Evolutionary conservation across 2,797 vertebrate genomes (phyloP).

Genomic region (Choloepus didactylus): DNA sequence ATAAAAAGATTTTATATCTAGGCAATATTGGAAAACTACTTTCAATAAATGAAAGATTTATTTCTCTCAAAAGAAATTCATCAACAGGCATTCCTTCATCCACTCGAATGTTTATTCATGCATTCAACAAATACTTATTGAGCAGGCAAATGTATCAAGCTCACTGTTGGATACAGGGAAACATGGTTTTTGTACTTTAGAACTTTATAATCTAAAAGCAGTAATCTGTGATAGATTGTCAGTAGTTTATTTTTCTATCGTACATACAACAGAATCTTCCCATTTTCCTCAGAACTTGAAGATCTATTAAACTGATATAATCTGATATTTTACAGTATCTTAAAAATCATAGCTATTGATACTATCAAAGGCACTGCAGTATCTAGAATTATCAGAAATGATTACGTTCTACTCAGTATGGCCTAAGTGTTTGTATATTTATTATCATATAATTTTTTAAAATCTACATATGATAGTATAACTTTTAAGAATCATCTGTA

Average conservation of each 20-base stretch:
- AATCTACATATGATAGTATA: background rate
- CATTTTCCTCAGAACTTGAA: background rate
- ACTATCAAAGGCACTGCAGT: background rate
- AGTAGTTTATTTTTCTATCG: background rate
- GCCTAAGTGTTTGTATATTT: background rate
- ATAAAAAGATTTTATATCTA: background rate
- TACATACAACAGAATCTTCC: background rate
- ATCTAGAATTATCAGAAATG: background rate
- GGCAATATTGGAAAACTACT: background rate
- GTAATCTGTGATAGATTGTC: background rate
- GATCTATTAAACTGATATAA: background rate
- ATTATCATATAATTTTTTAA: background rate
- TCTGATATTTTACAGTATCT: background rate
- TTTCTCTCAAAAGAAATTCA: constrained; percentile 30
- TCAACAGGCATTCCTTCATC: background rate
- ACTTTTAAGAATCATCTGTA: background rate
- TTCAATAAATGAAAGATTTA: background rate
- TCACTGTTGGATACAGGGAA: no score
- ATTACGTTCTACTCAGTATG: background rate
- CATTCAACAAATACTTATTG: no score
- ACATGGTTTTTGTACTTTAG: no score
- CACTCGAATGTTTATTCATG: background rate
- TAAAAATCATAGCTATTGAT: background rate
- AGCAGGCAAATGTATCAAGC: no score
- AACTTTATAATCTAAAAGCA: no score